These are phyloP conservation scores for Dicrostonyx torquatus DNA, from an alignment of 2,797 vertebrate genomes.

Conservation along the genomic window DNA sequence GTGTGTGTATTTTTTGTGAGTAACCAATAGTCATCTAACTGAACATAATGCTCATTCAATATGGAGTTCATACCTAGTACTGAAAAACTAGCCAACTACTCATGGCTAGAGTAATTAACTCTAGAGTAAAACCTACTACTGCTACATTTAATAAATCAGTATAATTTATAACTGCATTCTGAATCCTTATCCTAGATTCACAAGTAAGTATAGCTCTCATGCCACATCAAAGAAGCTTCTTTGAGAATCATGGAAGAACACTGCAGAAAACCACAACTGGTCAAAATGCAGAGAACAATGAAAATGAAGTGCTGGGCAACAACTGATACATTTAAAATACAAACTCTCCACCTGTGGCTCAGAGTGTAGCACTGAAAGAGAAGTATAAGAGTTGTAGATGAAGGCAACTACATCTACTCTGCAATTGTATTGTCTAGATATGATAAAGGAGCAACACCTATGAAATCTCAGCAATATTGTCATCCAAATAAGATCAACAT, in stretches of 20 bases:
- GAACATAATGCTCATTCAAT: not conserved
- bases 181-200: no score
- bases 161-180: no score
- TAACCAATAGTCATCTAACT: not conserved
- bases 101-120: no score
- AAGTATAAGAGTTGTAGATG: not conserved
- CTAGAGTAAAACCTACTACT: no score
- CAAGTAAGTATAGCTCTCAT: no score
- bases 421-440: not conserved
- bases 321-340: not conserved
- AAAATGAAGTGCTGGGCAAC: no score
- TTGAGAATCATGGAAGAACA: no score
- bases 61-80: no score
- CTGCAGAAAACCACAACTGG: not conserved
- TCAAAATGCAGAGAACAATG: not conserved
- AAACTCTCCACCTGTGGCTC: not conserved
- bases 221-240: no score
- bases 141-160: no score
- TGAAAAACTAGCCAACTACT: no score
- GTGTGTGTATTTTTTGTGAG: not conserved
- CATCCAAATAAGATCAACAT: not conserved
- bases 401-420: not conserved
- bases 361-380: not conserved
- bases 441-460: not conserved
- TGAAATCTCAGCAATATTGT: not conserved